Evolutionary conservation across 23 tunicate genomes (phyloP).

Genomic region (Botrylloides violaceus): DNA sequence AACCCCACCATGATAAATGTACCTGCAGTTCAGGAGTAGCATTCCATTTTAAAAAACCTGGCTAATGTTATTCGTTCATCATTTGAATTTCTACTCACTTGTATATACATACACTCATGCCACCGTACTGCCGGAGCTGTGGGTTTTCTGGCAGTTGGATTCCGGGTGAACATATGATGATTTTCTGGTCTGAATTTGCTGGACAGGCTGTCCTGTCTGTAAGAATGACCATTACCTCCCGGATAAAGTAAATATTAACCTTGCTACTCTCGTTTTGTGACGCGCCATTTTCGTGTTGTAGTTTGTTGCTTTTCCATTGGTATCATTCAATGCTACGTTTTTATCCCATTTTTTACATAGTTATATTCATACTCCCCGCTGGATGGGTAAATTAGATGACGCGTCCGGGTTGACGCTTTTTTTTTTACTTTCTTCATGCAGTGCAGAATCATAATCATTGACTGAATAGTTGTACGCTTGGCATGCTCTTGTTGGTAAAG

Average conservation of each 20-base stretch:
- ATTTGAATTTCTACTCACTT: neutral
- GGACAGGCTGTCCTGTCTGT: too few species aligned
- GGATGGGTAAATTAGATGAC: slow-evolving; percentile 34
- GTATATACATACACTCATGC: neutral
- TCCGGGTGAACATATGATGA: neutral
- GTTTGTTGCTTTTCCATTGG: slow-evolving; percentile 18
- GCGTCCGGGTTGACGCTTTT: slow-evolving; percentile 26
- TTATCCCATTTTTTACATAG: slow-evolving; percentile 36
- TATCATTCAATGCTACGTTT: slow-evolving; percentile 48
- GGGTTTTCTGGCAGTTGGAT: neutral
- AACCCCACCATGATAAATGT: neutral
- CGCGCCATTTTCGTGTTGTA: neutral
- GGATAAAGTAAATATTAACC: neutral
- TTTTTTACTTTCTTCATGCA: slow-evolving; percentile 18
- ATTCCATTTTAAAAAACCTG: neutral
- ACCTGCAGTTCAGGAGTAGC: too few species aligned
- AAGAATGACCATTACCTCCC: neutral
- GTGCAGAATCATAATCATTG: neutral
- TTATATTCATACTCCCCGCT: slow-evolving; percentile 38
- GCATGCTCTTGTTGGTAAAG: neutral
- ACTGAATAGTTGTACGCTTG: neutral
- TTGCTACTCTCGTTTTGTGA: neutral
- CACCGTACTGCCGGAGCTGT: slow-evolving; percentile 8
- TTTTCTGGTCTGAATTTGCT: too few species aligned
- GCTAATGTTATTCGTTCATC: neutral